Conservation (phyloP, 1,140 invertebrate species). For the Danaus melanippus region DNA sequence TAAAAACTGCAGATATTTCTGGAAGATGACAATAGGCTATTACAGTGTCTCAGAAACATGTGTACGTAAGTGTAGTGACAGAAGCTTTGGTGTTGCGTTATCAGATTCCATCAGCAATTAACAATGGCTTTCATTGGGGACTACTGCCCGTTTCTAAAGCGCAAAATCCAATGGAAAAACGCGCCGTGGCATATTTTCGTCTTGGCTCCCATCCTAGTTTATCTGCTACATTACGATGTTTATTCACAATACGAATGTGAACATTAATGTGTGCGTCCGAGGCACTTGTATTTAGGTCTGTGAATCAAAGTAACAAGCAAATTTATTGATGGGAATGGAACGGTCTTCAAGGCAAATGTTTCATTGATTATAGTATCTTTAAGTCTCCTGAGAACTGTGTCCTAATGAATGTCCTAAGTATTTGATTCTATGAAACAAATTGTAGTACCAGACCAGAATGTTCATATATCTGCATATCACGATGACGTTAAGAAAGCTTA, state of each 20-base stretch:
- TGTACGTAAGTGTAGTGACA: slow-evolving; percentile 4
- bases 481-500: slow-evolving; percentile 20
- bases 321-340: slow-evolving; percentile 25
- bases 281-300: slow-evolving; percentile 53
- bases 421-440: too few relatives aligned
- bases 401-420: too few relatives aligned
- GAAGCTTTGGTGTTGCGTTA: slow-evolving; percentile 21
- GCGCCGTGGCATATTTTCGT: slow-evolving; percentile 70
- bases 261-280: slow-evolving; percentile 65
- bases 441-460: too few relatives aligned
- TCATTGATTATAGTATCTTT: slow-evolving; percentile 4
- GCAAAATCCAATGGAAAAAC: slow-evolving; percentile 70
- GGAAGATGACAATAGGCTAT: slow-evolving; percentile 20
- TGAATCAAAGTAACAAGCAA: slow-evolving; percentile 29
- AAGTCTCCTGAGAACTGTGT: too few relatives aligned
- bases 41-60: slow-evolving; percentile 7
- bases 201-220: slow-evolving; percentile 71
- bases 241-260: slow-evolving; percentile 70
- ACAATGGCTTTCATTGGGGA: slow-evolving; percentile 48
- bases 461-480: slow-evolving; percentile 8
- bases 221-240: slow-evolving; percentile 72
- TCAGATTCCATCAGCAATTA: slow-evolving; percentile 43
- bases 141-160: slow-evolving; percentile 63
- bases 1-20: slow-evolving; percentile 26
- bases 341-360: slow-evolving; percentile 18